phyloP scores from a whole-genome alignment of 2,797 vertebrate species.

The Semotilus atromaculatus region DNA sequence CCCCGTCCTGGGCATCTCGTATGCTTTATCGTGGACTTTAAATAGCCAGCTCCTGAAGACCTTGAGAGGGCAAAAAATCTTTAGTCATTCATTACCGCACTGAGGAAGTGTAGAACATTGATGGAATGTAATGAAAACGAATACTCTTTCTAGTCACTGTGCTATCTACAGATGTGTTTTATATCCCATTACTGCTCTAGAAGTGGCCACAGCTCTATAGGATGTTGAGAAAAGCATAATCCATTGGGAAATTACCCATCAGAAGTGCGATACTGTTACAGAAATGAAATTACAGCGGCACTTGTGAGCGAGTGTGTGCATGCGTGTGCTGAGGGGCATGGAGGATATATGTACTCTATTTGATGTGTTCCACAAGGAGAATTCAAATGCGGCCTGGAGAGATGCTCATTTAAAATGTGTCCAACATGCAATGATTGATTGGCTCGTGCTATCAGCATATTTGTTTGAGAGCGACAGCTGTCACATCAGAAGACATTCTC shows the following conservation, averaged over 20 bases:
- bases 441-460: conserved; percentile 68
- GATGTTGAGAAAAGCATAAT: conserved; percentile 81
- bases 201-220: conserved; percentile 77
- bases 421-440: conserved; percentile 80
- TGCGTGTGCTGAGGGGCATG: conserved; percentile 65
- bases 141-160: conserved; percentile 73
- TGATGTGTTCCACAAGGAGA: conserved; percentile 74
- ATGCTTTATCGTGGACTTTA: conserved; percentile 60
- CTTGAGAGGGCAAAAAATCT: conserved; percentile 73
- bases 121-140: conserved; percentile 77
- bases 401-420: conserved; percentile 78
- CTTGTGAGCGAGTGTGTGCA: conserved; percentile 75
- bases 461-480: conserved; percentile 61
- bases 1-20: conserved; percentile 30
- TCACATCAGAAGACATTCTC: conserved; percentile 50
- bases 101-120: conserved; percentile 66
- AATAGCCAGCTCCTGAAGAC: conserved; percentile 68
- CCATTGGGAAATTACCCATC: conserved; percentile 83
- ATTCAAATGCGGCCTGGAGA: conserved; percentile 29
- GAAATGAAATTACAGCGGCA: conserved; percentile 83
- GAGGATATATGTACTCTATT: conserved; percentile 73
- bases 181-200: conserved; percentile 78
- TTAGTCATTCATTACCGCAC: conserved; percentile 73
- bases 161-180: conserved; percentile 78
- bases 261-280: conserved; percentile 80